Conservation (phyloP, 2,797 vertebrate genomes). For the Helicolenus hilgendorfi region DNA sequence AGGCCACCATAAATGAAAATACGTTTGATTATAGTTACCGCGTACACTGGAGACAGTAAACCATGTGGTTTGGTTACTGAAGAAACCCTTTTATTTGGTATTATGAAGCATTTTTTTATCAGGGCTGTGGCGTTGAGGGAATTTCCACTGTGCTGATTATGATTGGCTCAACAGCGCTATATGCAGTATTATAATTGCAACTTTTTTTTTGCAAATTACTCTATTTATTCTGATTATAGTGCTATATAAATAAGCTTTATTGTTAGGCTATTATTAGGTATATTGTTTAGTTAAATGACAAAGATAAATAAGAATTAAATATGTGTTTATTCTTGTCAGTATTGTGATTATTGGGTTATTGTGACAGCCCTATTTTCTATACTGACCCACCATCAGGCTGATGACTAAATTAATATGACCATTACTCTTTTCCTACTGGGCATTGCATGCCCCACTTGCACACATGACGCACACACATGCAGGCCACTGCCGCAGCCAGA, state of each 20-base stretch:
- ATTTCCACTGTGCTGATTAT: no score
- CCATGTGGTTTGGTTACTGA: background rate
- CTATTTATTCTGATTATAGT: no score
- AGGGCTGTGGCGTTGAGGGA: background rate
- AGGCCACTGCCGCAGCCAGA: background rate
- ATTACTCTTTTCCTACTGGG: background rate
- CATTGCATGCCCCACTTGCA: background rate
- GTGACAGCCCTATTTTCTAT: no score
- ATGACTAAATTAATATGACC: background rate
- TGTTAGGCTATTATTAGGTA: no score
- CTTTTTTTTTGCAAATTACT: no score
- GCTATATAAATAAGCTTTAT: no score
- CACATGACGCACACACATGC: background rate
- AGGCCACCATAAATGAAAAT: background rate
- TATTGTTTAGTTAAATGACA: no score
- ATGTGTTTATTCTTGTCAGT: no score
- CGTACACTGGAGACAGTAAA: background rate
- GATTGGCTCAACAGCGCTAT: no score
- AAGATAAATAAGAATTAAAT: no score
- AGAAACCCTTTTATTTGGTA: background rate
- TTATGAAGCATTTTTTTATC: background rate
- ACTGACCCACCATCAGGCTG: background rate
- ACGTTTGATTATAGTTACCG: background rate
- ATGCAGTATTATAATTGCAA: no score
- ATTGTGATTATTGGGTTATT: no score